Evolutionary conservation across 2,888 invertebrate species (phyloP).

Genomic region (Microctonus brassicae): DNA sequence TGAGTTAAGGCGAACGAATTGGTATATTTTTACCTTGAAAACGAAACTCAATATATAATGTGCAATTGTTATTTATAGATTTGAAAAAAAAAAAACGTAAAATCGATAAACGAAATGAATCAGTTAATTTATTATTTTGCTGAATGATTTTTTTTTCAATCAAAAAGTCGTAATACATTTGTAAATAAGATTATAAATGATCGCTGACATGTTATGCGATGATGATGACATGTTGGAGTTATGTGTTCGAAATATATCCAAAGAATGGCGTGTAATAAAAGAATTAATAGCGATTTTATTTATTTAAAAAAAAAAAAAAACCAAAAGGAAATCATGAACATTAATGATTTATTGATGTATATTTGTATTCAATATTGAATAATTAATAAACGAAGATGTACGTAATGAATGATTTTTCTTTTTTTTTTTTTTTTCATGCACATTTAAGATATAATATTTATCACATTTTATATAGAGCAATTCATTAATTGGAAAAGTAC

Average conservation of each 20-base stretch:
- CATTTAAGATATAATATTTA: not conserved
- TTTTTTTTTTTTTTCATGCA: not conserved
- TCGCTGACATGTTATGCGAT: not conserved
- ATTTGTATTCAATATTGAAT: not conserved
- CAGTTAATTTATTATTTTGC: not conserved
- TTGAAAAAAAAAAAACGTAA: not conserved
- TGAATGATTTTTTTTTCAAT: not conserved
- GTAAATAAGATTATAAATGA: not conserved
- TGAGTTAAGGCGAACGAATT: no score
- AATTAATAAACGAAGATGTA: slow-evolving; percentile 15
- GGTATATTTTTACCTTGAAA: not conserved
- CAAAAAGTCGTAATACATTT: not conserved
- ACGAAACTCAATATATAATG: not conserved
- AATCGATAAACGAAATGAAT: not conserved
- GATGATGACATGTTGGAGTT: not conserved
- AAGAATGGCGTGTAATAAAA: not conserved
- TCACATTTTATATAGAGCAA: slow-evolving; percentile 9
- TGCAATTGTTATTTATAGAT: not conserved
- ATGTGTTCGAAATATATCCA: slow-evolving; percentile 9
- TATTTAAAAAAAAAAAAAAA: slow-evolving; percentile 11
- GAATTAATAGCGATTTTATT: not conserved
- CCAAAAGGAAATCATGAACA: not conserved
- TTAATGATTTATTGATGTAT: not conserved
- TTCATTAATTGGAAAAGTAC: slow-evolving; percentile 10
- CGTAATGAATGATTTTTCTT: not conserved